Base-by-base conservation (phyloP, 2,113 vertebrate species). In the Dinomys branickii region DNA sequence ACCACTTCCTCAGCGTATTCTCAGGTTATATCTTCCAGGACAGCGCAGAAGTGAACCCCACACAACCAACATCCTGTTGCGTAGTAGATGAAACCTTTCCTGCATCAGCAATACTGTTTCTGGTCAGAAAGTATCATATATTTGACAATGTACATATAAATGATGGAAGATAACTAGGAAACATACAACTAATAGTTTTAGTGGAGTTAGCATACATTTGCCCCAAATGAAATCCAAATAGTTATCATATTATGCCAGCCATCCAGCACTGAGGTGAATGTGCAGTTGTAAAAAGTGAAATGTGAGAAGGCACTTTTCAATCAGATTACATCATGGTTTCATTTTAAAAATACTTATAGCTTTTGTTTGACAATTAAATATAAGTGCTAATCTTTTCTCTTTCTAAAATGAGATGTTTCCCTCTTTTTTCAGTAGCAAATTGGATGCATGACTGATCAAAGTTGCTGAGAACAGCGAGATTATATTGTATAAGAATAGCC, bases 321-420 rank as follows among this genome's bases (percentile, higher is more conserved):
- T 92, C 5, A 47, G 33, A 91, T 75, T 88, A 63, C 4, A 61
- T 44, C 13, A 24, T 59, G 20, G 4, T 82, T 81, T 19, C 47
- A 65, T 81, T 94, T 75, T 52, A 88, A 85, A 92, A 75, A 81
- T 69, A n/a, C 20, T 90, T 94, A 82, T 85, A 93, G 12, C 2
- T 90, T 88, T 87, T 8, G 2, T 85, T 77, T 84, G 35, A 82
- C 92, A 96, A 92, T 90, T 93, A 96, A 94, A 88, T 93, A 44
- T 90, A 84, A 90, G 19, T 69, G 52, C 7, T 88, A 10, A 54
- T 93, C 75, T 50, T 14, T n/a, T 77, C 41, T 87, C 50, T 17
- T 84, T 85, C 33, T 65, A 94, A 80, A 94, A 91, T 93, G 6
- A 19, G 50, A 52, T 4, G 1, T 5, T 93, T 82, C 85, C 19